phyloP scores from a whole-genome alignment of 2,888 invertebrate genomes.

The Lucinisca nassula region DNA sequence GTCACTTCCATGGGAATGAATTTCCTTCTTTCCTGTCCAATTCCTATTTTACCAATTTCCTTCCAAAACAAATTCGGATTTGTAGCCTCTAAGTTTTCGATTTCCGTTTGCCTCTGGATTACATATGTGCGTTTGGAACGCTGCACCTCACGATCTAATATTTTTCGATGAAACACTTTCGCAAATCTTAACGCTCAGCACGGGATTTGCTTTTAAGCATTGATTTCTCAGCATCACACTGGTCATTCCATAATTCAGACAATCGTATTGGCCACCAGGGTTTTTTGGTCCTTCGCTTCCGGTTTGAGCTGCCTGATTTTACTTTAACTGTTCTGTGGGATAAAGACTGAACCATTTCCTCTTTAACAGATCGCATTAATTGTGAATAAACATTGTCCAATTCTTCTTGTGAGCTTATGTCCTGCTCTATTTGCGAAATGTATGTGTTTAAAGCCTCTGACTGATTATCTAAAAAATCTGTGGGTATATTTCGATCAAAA shows the following conservation, averaged over 20 bases:
- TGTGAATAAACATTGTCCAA: neutral
- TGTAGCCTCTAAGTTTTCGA: too few relatives aligned
- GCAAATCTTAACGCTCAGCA: too few relatives aligned
- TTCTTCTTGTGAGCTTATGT: neutral
- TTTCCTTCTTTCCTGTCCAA: too few relatives aligned
- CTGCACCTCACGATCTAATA: too few relatives aligned
- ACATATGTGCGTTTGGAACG: too few relatives aligned
- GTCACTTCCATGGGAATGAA: too few relatives aligned
- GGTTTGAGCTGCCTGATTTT: neutral
- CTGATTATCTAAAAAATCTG: neutral
- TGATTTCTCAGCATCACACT: neutral
- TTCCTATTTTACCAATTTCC: too few relatives aligned
- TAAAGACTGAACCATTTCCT: neutral
- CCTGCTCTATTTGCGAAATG: neutral
- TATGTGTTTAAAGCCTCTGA: neutral
- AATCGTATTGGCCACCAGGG: neutral
- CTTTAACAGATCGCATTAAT: neutral
- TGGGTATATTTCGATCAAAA: neutral
- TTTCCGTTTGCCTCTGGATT: too few relatives aligned
- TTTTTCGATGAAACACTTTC: too few relatives aligned
- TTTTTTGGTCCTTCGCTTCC: neutral
- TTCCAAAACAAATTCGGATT: too few relatives aligned
- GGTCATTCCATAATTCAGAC: neutral
- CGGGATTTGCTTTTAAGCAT: neutral
- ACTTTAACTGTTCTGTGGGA: neutral